These are phyloP conservation scores for Piezodorus guildinii DNA, from an alignment of 1,140 invertebrate species.

Conservation along the genomic window DNA sequence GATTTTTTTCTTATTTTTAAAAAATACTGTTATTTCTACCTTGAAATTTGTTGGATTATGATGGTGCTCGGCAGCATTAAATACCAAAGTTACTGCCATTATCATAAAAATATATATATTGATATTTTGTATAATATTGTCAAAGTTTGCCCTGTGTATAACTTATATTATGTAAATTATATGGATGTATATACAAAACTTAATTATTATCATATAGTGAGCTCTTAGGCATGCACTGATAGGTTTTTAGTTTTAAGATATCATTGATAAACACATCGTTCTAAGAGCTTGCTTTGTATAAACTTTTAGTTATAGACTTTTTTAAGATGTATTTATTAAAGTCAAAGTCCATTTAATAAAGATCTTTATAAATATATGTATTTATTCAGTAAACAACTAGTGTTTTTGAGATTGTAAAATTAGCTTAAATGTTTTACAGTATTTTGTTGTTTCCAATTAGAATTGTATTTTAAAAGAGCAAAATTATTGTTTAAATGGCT, in stretches of 20 bases:
- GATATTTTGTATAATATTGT: slow-evolving; percentile 6
- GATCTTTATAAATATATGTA: background rate
- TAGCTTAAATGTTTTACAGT: slow-evolving; percentile 1
- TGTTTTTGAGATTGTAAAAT: background rate
- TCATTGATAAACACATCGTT: background rate
- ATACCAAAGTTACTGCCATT: slow-evolving; percentile 1
- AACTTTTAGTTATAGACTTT: background rate
- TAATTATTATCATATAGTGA: background rate
- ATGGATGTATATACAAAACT: too few relatives aligned
- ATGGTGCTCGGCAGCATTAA: slow-evolving; percentile 10
- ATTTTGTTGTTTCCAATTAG: background rate
- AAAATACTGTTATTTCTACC: too few relatives aligned
- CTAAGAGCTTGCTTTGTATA: slow-evolving; percentile 10
- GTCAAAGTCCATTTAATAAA: background rate
- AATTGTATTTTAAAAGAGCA: too few relatives aligned
- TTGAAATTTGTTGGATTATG: too few relatives aligned
- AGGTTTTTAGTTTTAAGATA: background rate
- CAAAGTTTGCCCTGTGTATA: background rate
- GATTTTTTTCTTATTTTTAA: too few relatives aligned
- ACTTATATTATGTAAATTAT: too few relatives aligned
- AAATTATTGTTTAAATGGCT: too few relatives aligned
- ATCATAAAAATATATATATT: slow-evolving; percentile 4
- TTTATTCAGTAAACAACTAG: too few relatives aligned
- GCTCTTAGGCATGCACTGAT: slow-evolving; percentile 7
- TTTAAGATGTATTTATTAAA: background rate